Conservation (phyloP, 2,888 invertebrate genomes). For the Harpalus rubripes region DNA sequence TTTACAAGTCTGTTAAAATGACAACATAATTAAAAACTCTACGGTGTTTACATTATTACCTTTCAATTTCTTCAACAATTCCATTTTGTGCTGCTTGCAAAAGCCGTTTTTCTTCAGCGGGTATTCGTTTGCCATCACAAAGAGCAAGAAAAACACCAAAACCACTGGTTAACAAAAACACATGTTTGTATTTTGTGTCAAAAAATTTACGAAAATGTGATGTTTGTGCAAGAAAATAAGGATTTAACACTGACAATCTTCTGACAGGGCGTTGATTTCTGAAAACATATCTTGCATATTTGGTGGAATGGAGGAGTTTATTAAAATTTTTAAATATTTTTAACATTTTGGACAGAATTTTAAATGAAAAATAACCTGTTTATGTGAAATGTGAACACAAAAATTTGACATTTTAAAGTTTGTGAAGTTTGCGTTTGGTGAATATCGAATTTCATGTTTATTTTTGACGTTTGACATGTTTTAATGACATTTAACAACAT, state of each 20-base stretch:
- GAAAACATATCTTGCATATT: constrained; percentile 27
- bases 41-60: constrained; percentile 72
- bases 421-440: neutral
- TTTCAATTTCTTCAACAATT: constrained; percentile 77
- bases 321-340: constrained; percentile 53
- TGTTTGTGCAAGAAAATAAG: constrained; percentile 20
- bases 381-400: constrained; percentile 11
- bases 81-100: constrained; percentile 79
- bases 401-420: constrained; percentile 29
- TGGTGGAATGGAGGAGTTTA: constrained; percentile 33
- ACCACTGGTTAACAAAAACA: constrained; percentile 61
- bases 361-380: constrained; percentile 17
- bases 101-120: constrained; percentile 77
- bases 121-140: constrained; percentile 72
- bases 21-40: neutral
- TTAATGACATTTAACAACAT: constrained; percentile 16
- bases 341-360: constrained; percentile 46
- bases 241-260: constrained; percentile 38
- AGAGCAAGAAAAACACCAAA: constrained; percentile 70
- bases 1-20: constrained; percentile 74
- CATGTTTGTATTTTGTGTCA: constrained; percentile 39
- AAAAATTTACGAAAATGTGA: neutral
- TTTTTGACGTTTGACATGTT: constrained; percentile 28
- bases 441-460: neutral
- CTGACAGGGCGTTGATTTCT: constrained; percentile 9